Evolutionary conservation across 2,113 vertebrate species (phyloP).

Genomic region (Mustela nigripes): DNA sequence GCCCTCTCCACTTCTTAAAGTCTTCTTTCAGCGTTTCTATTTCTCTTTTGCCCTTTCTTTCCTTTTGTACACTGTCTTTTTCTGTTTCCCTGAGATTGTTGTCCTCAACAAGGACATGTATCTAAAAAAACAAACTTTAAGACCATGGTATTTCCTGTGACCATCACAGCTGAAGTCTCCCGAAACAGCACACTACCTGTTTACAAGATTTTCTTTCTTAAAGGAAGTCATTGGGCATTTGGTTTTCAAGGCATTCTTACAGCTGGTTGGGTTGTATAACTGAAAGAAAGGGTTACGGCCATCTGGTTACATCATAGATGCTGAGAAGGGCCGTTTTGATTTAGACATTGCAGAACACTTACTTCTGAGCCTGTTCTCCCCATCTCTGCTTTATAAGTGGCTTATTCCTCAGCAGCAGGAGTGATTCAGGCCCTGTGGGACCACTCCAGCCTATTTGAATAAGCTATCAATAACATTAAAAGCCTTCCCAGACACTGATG

Average conservation of each 20-base stretch:
- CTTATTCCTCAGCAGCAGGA: not conserved
- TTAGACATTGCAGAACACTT: not conserved
- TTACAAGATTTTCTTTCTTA: not conserved
- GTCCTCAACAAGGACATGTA: not conserved
- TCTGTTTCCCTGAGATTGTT: not conserved
- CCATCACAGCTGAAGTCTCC: not conserved
- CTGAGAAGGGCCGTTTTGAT: not conserved
- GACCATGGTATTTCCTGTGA: not conserved
- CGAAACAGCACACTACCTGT: not conserved
- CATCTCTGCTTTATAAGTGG: not conserved
- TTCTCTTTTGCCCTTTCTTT: not conserved
- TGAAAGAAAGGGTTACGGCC: not conserved
- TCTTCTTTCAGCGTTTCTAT: not conserved
- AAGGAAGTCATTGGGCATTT: not conserved
- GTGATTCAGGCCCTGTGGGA: conserved; percentile 43
- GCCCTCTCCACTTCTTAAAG: not conserved
- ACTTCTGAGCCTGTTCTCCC: not conserved
- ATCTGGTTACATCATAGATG: not conserved
- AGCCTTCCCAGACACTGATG: conserved; percentile 41
- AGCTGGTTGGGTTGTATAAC: not conserved
- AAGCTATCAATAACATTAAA: conserved; percentile 73
- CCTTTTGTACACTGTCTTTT: not conserved
- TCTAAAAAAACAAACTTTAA: conserved; percentile 21
- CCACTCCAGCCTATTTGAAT: conserved; percentile 36
- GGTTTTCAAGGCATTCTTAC: not conserved